A percentile compares a stretch with the other conserved stretches of the same genome.
Conservation (phyloP, 2,797 vertebrate genomes). For the Semaprochilodus insignis region DNA sequence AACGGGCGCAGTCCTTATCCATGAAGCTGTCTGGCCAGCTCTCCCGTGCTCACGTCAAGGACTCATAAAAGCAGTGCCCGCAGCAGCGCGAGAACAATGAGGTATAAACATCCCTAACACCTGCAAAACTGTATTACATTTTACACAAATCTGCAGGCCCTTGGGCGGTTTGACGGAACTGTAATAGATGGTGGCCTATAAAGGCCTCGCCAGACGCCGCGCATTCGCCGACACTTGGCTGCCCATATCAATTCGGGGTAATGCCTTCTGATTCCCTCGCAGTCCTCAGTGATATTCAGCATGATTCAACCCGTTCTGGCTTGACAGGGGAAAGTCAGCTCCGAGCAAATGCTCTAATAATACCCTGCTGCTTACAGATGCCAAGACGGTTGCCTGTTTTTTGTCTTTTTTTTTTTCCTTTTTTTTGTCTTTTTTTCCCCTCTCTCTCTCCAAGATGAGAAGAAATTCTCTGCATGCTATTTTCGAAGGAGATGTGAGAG, state of each 20-base stretch:
- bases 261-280: constrained; percentile 25
- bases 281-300: background rate
- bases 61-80: constrained; percentile 47
- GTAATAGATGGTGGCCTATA: constrained; percentile 48
- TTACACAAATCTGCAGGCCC: constrained; percentile 47
- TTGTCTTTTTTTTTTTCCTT: background rate
- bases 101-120: constrained; percentile 49
- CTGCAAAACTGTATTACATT: constrained; percentile 54
- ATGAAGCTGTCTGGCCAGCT: constrained; percentile 39
- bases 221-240: constrained; percentile 27
- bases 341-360: constrained; percentile 13
- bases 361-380: constrained; percentile 20
- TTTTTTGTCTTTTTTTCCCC: no score
- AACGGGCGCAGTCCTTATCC: constrained; percentile 19
- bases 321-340: constrained; percentile 22
- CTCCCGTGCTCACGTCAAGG: constrained; percentile 47
- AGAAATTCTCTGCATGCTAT: background rate
- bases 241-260: constrained; percentile 36
- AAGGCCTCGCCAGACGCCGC: constrained; percentile 29
- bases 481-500: constrained; percentile 55
- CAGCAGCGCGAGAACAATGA: constrained; percentile 46
- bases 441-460: background rate
- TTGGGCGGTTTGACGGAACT: constrained; percentile 64
- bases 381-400: constrained; percentile 2
- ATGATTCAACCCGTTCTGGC: constrained; percentile 11